Evolutionary conservation across 2,888 invertebrate species (phyloP).

Genomic region (Drosophila nigricruria): DNA sequence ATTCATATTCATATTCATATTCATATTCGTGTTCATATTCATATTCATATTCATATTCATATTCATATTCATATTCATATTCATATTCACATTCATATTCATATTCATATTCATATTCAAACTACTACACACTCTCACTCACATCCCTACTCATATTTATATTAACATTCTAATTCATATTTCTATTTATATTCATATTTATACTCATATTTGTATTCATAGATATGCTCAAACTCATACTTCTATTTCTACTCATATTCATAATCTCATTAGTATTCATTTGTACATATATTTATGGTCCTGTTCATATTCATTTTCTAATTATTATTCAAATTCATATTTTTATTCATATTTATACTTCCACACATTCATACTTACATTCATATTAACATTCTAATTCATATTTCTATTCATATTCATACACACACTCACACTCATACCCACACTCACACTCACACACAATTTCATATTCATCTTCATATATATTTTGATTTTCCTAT

Average conservation of each 20-base stretch:
- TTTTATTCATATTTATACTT: neutral
- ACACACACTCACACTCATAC: neutral
- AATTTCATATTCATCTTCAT: neutral
- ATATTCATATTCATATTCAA: constrained; percentile 1
- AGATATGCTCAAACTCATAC: neutral
- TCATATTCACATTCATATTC: neutral
- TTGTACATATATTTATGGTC: too few species aligned
- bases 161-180: neutral
- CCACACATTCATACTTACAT: neutral
- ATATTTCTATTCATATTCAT: neutral
- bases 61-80: neutral
- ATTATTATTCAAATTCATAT: neutral
- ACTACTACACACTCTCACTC: neutral
- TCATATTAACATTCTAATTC: neutral
- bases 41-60: neutral
- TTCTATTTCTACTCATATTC: neutral
- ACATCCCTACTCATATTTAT: neutral
- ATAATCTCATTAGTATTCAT: too few species aligned
- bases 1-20: neutral
- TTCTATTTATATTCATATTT: neutral
- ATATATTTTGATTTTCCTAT: neutral
- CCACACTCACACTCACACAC: neutral
- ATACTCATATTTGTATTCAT: neutral
- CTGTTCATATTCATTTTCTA: neutral
- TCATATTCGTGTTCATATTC: neutral